Base-by-base conservation (phyloP, 2,113 vertebrate genomes). In the Turdus rufiventris region DNA sequence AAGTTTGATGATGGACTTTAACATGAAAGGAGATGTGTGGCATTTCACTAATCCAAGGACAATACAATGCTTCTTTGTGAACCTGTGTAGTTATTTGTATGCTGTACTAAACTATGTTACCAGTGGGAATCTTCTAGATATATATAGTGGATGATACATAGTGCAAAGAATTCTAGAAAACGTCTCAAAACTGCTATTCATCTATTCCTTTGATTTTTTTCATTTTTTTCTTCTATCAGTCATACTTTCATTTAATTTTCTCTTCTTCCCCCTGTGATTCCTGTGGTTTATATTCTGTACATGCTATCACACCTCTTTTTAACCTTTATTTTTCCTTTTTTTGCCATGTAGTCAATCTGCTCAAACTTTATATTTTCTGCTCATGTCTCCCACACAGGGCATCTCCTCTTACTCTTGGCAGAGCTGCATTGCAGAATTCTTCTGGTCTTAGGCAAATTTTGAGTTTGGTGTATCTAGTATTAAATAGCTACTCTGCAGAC, bases 61-160 rank as follows among this genome's bases (percentile, higher is more conserved):
- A 88, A 14, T 6, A 7, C 42, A 57, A 19, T 31, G 29, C 45
- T 82, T 53, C 20, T 42, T 83, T 76, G 33, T 70, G 84, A 85
- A 47, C 34, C 53, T 42, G 6, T 79, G 5, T 40, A 5, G 13
- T 63, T 90, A 31, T 82, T 88, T 82, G 45, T 47, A 45, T 0
- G 0, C 15, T 31, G 2, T 24, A 53, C 40, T 81, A n/a, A 93
- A 29, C 48, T 77, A 1, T 65, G 45, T 24, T 80, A 66, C 12
- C 26, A 54, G 19, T 51, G 56, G 29, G 34, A 33, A 67, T 71
- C 36, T 86, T 70, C 58, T 65, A 42, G 31, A 15, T 42, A 7
- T 26, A 7, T 26, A 26, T 6, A 47, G 20, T 0, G 0, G 38
- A 72, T 45, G 15, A 45, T 57, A 34, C 14, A 13, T 48, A 9